Conservation (phyloP, 2,797 vertebrate genomes). For the Tragopan temminckii region DNA sequence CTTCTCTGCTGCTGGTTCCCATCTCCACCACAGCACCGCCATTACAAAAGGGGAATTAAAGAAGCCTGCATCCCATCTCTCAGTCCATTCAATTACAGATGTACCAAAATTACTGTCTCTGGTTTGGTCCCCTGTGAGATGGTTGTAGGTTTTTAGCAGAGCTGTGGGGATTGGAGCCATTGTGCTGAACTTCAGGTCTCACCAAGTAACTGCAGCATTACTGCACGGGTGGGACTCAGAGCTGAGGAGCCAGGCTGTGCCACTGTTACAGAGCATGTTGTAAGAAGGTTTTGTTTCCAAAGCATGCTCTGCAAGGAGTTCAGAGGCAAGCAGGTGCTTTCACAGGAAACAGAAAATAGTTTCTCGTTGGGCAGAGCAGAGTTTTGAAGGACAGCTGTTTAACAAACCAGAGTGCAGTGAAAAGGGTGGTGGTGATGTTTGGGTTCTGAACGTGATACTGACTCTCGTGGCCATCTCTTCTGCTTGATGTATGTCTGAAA, state of each 20-base stretch:
- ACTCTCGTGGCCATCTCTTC: background rate
- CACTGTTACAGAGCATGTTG: background rate
- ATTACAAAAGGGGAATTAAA: background rate
- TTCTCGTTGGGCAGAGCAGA: background rate
- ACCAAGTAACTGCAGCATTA: background rate
- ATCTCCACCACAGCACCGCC: background rate
- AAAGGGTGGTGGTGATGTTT: background rate
- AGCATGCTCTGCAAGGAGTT: background rate
- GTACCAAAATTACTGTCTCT: background rate
- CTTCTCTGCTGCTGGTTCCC: background rate
- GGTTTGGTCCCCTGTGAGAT: background rate
- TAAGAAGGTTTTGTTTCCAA: background rate
- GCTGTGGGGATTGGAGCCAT: background rate
- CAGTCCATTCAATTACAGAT: background rate
- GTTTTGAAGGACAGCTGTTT: background rate
- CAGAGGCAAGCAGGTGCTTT: background rate
- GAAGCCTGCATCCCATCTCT: background rate
- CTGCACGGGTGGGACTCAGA: background rate
- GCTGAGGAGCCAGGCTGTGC: background rate
- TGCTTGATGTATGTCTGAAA: background rate
- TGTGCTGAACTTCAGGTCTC: background rate
- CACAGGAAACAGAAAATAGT: background rate
- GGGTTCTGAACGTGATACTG: background rate
- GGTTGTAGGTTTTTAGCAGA: background rate
- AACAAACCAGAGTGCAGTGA: background rate